Percentiles rank a stretch among this genome's conserved stretches.
Conservation (phyloP, 2,888 invertebrate genomes). For the Ectemnius cavifrons region DNA sequence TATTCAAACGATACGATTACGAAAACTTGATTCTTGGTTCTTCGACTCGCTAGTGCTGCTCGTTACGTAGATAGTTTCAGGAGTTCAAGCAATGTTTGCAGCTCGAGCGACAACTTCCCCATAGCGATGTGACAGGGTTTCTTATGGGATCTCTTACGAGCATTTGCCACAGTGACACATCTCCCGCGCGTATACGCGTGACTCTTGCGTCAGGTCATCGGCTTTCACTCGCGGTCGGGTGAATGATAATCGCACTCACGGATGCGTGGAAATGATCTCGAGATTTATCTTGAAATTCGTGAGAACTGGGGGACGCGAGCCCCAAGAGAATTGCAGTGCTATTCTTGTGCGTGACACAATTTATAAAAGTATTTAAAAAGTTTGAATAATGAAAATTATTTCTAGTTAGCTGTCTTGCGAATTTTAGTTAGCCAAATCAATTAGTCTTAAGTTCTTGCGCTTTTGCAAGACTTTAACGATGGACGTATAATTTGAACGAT, state of each 20-base stretch:
- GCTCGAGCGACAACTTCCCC: constrained; percentile 10
- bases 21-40: neutral
- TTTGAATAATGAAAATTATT: too few relatives aligned
- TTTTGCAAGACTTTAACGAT: neutral
- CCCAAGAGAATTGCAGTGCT: too few relatives aligned
- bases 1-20: neutral
- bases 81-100: too few relatives aligned
- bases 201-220: constrained; percentile 59
- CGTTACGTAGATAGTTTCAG: too few relatives aligned
- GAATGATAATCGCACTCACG: constrained; percentile 33
- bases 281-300: constrained; percentile 23
- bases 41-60: too few relatives aligned
- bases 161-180: constrained; percentile 52
- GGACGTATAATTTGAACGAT: constrained; percentile 5
- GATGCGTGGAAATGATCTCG: constrained; percentile 29
- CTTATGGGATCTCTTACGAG: constrained; percentile 27
- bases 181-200: constrained; percentile 48
- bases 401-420: too few relatives aligned
- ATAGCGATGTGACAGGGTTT: constrained; percentile 25
- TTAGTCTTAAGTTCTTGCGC: too few relatives aligned
- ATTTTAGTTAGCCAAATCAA: too few relatives aligned
- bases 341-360: too few relatives aligned
- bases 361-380: too few relatives aligned
- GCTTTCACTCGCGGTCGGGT: constrained; percentile 56
- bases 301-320: neutral